These are phyloP conservation scores for Diplosoma virens DNA, from an alignment of 23 tunicate species.

Conservation along the genomic window DNA sequence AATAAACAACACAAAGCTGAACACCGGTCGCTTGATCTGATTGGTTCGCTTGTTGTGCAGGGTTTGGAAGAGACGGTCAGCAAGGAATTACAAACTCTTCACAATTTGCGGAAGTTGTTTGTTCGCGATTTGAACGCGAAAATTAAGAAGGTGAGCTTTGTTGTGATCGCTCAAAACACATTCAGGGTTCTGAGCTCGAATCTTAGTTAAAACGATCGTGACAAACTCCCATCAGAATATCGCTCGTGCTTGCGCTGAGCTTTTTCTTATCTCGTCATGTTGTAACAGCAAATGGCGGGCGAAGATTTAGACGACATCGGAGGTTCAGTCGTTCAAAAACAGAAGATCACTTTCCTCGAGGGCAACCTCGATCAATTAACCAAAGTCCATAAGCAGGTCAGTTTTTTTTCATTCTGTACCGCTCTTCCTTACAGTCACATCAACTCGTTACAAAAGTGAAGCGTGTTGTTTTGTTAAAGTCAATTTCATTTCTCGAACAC, in stretches of 20 bases:
- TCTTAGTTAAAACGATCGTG: no score
- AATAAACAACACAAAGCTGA: no score
- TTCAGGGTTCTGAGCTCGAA: no score
- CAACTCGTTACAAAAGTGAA: no score
- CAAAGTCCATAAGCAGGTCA: conserved; percentile 96
- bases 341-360: conserved; percentile 94
- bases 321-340: conserved; percentile 97
- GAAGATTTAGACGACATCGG: conserved; percentile 93
- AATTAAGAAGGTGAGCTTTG: conserved; percentile 65
- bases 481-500: no score
- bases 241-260: no score
- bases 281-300: conserved; percentile 73
- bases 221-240: no score
- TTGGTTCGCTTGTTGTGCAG: conserved; percentile 36
- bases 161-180: background rate
- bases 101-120: conserved; percentile 77
- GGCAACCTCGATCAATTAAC: conserved; percentile 98
- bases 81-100: conserved; percentile 91
- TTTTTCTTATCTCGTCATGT: background rate
- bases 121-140: conserved; percentile 79
- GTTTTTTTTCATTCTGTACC: background rate
- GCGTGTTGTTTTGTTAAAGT: no score
- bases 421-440: no score
- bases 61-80: conserved; percentile 95
- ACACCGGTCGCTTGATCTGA: background rate